These are phyloP conservation scores for Ditylenchus weischeri DNA, from an alignment of 2,888 invertebrate species.

Conservation along the genomic window DNA sequence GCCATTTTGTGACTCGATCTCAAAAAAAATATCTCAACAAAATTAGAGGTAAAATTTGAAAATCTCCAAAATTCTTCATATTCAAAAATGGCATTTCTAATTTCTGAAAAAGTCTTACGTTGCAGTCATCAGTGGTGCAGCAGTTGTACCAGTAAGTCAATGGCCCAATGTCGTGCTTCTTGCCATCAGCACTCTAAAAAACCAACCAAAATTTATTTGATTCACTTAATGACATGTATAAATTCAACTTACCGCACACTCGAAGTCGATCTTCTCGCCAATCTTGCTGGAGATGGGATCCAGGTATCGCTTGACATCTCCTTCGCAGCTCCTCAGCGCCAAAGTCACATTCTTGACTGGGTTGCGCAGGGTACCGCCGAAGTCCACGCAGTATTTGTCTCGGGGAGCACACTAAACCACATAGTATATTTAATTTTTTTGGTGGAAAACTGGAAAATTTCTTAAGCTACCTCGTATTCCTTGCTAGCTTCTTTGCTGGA, in stretches of 20 bases:
- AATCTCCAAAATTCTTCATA: not conserved
- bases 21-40: too few species aligned
- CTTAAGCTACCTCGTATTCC: too few species aligned
- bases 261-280: conserved; percentile 24
- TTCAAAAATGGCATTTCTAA: too few species aligned
- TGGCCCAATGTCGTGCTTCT: conserved; percentile 25
- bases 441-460: too few species aligned
- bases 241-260: conserved; percentile 19
- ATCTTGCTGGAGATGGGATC: conserved; percentile 21
- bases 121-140: conserved; percentile 24
- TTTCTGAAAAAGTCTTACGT: conserved; percentile 9
- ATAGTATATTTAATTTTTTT: too few species aligned
- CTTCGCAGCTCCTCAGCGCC: conserved; percentile 15
- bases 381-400: conserved; percentile 25
- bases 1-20: too few species aligned
- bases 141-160: conserved; percentile 28
- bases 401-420: conserved; percentile 15
- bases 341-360: conserved; percentile 22
- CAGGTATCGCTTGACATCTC: conserved; percentile 22
- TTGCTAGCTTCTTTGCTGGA: too few species aligned
- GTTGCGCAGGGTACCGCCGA: conserved; percentile 20
- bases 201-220: not conserved
- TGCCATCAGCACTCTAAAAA: conserved; percentile 1
- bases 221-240: not conserved
- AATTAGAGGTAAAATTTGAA: not conserved